Base-by-base conservation (phyloP, 2,113 vertebrate genomes). In the Panthera tigris region DNA sequence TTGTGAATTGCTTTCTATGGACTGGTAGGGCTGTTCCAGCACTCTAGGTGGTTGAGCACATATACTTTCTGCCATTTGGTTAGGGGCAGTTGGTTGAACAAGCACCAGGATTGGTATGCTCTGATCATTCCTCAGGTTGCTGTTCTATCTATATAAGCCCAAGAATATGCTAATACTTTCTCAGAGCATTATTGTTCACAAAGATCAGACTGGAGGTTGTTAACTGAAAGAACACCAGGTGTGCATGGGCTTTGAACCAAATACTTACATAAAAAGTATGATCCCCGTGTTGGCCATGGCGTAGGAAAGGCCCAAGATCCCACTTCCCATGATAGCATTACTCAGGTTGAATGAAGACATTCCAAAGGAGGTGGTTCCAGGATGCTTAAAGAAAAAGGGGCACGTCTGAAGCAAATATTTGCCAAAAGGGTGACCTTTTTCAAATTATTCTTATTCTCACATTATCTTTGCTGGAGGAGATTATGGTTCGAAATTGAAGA, bases 201-300 rank as follows among this genome's bases (percentile, higher is more conserved):
- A 93, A 97, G 78, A 69, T 50, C 52, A 57, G 33, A 65, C 29
- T 92, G 57, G 31, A 55, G 39, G 57, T 36, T 31, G 11, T 33
- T 78, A 16, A 89, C 4, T 69, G 61, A 97, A 91, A 85, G 36
- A 91, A 31, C 45, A 63, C 12, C 11, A 36, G 29, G 14, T n/a
- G n/a, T 9, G 23, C 12, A 25, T 8, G 6, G 57, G 15, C 45
- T 68, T 69, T 8, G 8, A 63, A 57, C 12, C 14, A 12, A 41
- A 33, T 48, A 52, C 99, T 99, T 98, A 99, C 99, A 99, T 89
- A 83, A 99, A 99, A 88, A 99, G 98, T 25, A 99, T 73, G 73
- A 99, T 99, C 97, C 99, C 99, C 0, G 99, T 99, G 98, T 99
- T 99, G 82, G 99, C 99, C 99, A 99, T 99, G 86, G 99, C 99